Evolutionary conservation across 2,888 invertebrate species (phyloP), one percentile per base, ranked within the genome.

Genomic region (Cheilosia variabilis): DNA sequence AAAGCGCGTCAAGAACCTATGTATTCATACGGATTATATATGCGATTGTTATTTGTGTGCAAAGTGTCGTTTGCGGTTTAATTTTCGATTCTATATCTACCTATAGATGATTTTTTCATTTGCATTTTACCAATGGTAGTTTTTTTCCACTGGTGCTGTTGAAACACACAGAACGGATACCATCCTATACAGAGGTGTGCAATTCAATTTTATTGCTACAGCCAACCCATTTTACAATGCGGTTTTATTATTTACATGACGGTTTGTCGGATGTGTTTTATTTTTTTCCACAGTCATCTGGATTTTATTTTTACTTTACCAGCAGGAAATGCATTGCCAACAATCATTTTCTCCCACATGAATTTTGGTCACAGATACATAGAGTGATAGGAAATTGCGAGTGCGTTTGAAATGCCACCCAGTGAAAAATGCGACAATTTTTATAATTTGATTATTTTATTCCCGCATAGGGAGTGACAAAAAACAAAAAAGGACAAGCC

Each of bases 161-260:
- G 47, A 79, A 73, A 79, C 24, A 73, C 65, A 69, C 57, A 55
- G 57, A 78, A 78, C 71, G 84, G 71, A 75, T 79, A 65, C 58
- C 45, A 52, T 41, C n/a, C 82, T 60, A 69, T 75, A 76, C 45
- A 68, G 84, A 79, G 77, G 82, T 78, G 80, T 77, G 78, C 87
- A 76, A 84, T 83, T 88, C 89, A 90, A 89, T 89, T 90, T 89
- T 90, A 89, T 89, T 88, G 90, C 91, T 87, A 86, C 87, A 87
- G 68, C 75, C 73, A 58, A 87, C 84, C 88, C 86, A 78, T 81
- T 87, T 88, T 82, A 87, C 87, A 82, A 87, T 90, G 91, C 88
- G 90, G 90, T 90, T 91, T 91, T 90, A 90, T 91, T 90, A 90
- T 91, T 91, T 91, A 90, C 91, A 91, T 75, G 86, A 81, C 72